Evolutionary conservation across 1,140 invertebrate genomes (phyloP), one percentile per base, ranked within the genome.

Genomic region (Ooceraea biroi): DNA sequence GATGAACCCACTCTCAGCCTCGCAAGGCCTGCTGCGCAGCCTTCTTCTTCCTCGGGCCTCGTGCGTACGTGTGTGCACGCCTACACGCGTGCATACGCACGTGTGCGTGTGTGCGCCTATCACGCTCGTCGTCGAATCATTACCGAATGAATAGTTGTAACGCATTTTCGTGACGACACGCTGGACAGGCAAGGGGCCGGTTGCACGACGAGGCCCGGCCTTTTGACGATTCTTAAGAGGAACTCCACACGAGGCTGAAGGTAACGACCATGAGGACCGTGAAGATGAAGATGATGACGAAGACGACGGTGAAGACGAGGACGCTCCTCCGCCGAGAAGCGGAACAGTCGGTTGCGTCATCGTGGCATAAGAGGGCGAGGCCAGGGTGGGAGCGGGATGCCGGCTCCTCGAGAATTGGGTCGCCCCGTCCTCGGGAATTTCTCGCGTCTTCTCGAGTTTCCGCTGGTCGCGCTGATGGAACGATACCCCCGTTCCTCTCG

Each of bases 1-100:
- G 93, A 93, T 94, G 93, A 94, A 93, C 93, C 92, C 92, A 93
- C 93, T 93, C 93, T 92, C 91, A 90, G 89, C 88, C 85, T 90
- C 89, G 72, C 85, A 83, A 76, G 52, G 86, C 85, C 36, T 69
- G 76, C 63, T 57, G 85, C 87, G 52, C 73, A 80, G 73, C 83
- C 72, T 82, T 57, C 41, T 74, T 58, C 61, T 72, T 44, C 68
- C 41, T 68, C 63, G 78, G 41, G 36, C 36, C 57, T 22, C 58
- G 55, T 82, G 46, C 46, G 80, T 77, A 82, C 14, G 63, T 66
- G 61, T 73, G n/a, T n/a, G n/a, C 8, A 58, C 52, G 44, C 52
- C 69, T 58, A 48, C 25, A 58, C 85, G n/a, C n/a, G n/a, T n/a
- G n/a, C n/a, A n/a, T n/a, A 63, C n/a, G 41, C 14, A 48, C 27